Conservation (phyloP, 2,113 vertebrate genomes). For the Serinus canaria region DNA sequence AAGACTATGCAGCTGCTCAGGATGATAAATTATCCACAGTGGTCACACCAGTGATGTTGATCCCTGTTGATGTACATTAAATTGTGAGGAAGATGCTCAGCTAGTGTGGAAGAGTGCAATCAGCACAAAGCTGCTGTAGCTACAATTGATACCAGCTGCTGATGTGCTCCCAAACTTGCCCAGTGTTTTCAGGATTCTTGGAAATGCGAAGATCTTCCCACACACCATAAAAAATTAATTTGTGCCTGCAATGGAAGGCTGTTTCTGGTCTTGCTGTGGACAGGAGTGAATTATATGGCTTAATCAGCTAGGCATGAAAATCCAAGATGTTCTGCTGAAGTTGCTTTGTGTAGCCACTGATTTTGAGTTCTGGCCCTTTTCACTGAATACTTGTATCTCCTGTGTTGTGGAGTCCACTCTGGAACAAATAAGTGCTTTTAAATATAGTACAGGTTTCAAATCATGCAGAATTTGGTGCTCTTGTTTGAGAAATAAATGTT, state of each 20-base stretch:
- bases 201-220: not conserved
- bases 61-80: fast-evolving
- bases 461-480: not conserved
- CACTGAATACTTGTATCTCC: not conserved
- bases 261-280: not conserved
- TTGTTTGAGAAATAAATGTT: not conserved
- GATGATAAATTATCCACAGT: not conserved
- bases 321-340: not conserved
- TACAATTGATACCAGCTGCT: not conserved
- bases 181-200: not conserved
- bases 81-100: not conserved
- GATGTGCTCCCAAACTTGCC: not conserved
- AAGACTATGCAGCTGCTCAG: not conserved
- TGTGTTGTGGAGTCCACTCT: too few relatives aligned
- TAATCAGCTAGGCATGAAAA: not conserved
- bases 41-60: not conserved
- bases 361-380: not conserved
- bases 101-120: too few relatives aligned
- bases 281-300: not conserved
- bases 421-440: not conserved
- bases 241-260: not conserved
- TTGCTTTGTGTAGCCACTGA: too few relatives aligned
- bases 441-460: not conserved
- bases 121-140: not conserved
- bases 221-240: not conserved